phyloP scores from a whole-genome alignment of 2,888 invertebrate species.

The Sthenelais limicola region DNA sequence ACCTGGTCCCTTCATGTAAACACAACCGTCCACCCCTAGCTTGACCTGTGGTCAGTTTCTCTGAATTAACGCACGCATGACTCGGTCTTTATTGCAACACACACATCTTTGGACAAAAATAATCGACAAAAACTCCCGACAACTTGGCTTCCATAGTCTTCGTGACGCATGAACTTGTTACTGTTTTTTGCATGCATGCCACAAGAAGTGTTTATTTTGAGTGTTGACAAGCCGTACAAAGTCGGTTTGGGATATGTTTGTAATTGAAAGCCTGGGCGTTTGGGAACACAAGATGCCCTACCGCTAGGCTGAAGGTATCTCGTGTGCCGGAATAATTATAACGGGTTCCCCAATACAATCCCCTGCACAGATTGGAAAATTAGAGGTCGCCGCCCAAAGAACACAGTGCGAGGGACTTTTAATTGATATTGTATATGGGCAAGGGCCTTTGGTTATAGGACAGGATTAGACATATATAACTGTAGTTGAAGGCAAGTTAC shows the following conservation, averaged over 20 bases:
- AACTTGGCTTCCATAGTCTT: background rate
- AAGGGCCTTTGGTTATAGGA: too few relatives aligned
- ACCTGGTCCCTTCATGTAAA: too few relatives aligned
- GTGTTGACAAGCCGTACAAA: conserved; percentile 17
- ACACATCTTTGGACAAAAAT: too few relatives aligned
- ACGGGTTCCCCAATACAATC: background rate
- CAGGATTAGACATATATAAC: too few relatives aligned
- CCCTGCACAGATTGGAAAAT: conserved; percentile 11
- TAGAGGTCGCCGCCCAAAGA: conserved; percentile 4
- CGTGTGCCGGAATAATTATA: conserved; percentile 5
- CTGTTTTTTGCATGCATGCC: conserved; percentile 11
- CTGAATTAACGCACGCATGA: too few relatives aligned
- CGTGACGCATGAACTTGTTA: conserved; percentile 4
- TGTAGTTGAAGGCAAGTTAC: too few relatives aligned
- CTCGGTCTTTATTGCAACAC: too few relatives aligned
- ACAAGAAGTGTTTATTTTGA: conserved; percentile 8
- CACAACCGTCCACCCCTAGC: too few relatives aligned
- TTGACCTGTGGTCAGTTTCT: too few relatives aligned
- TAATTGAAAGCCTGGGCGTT: too few relatives aligned
- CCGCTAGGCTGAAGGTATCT: background rate
- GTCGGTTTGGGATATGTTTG: conserved; percentile 1
- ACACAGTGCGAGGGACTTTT: conserved; percentile 2
- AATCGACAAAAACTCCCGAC: too few relatives aligned
- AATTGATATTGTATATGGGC: background rate
- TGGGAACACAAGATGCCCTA: background rate